Base-by-base conservation (phyloP, 1,140 invertebrate species). In the Heliconius congener region DNA sequence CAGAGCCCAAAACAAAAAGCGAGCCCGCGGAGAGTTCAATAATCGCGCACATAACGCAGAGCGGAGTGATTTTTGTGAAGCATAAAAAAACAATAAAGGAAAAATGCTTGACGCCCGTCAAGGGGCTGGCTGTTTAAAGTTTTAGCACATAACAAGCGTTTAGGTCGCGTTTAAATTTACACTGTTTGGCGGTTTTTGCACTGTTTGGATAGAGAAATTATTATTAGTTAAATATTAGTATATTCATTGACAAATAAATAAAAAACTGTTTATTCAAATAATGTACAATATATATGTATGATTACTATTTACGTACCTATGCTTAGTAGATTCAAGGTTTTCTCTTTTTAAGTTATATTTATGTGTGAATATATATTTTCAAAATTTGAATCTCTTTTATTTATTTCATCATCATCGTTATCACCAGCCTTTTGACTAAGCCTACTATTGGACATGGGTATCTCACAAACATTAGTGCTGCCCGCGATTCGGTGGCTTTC, bases 71-170 rank as follows among this genome's bases (percentile, higher is more conserved):
- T 88, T 84, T 77, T 79, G 42, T 42, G 77, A 82, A 86, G 80
- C 80, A 84, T 85, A 87, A 90, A 91, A 92, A 91, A 90, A 90
- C 87, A 91, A 91, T 87, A 91, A 86, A 86, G 87, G 80, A 83
- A 87, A 86, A 84, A 89, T 82, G 87, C 85, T 85, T 87, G 86
- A 86, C 77, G 78, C 79, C 71, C 78, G 78, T 78, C 75, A 76
- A 78, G 80, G 71, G 76, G 70, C 78, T 66, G 50, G 74, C 27
- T 75, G 27, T 11, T 30, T 74, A 72, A 76, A 57, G n/a, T 46
- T 16, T 66, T 19, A 66, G 66, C 70, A 80, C 30, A 80, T 19
- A n/a, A n/a, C 66, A 42, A 46, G 50, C 50, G 71, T 60, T 76
- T 23, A 50, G 6, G 50, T 42, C 34, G 71, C 73, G 42, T 74